Evolutionary conservation across 2,888 invertebrate genomes (phyloP).

Genomic region (Fragum fragum): DNA sequence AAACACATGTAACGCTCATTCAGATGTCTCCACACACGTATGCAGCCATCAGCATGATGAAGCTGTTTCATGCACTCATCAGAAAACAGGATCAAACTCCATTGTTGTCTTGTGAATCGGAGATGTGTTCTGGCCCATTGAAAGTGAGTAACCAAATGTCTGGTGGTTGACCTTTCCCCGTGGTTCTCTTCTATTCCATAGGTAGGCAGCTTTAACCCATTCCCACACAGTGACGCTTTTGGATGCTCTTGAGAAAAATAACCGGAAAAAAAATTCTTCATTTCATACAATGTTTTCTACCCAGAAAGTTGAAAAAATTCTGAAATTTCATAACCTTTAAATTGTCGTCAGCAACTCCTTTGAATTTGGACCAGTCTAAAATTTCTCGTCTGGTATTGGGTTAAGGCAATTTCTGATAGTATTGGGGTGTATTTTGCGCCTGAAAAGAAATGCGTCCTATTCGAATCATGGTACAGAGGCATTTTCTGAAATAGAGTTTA

Average conservation of each 20-base stretch:
- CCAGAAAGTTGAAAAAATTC: too few relatives aligned
- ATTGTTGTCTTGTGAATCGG: too few relatives aligned
- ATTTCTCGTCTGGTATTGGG: too few relatives aligned
- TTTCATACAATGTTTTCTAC: too few relatives aligned
- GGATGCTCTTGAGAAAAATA: too few relatives aligned
- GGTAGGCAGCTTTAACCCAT: not conserved
- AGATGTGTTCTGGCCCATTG: slow-evolving; percentile 1
- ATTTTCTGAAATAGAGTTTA: too few relatives aligned
- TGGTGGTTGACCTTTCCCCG: not conserved
- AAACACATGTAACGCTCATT: slow-evolving; percentile 8
- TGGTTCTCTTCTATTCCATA: not conserved
- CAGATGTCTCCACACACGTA: slow-evolving; percentile 7
- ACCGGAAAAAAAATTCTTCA: too few relatives aligned
- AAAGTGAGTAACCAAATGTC: not conserved
- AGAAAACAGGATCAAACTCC: not conserved
- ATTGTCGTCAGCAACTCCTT: too few relatives aligned
- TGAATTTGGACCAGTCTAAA: too few relatives aligned
- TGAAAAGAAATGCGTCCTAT: slow-evolving; percentile 7
- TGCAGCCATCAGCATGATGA: not conserved
- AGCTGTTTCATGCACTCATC: slow-evolving; percentile 4
- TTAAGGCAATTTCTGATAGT: not conserved
- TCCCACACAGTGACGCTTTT: too few relatives aligned
- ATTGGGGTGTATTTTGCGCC: slow-evolving; percentile 16
- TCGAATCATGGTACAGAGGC: not conserved
- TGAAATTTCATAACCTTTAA: too few relatives aligned